These are phyloP conservation scores for Neoarius graeffei DNA, from an alignment of 2,113 vertebrate species.

Conservation along the genomic window DNA sequence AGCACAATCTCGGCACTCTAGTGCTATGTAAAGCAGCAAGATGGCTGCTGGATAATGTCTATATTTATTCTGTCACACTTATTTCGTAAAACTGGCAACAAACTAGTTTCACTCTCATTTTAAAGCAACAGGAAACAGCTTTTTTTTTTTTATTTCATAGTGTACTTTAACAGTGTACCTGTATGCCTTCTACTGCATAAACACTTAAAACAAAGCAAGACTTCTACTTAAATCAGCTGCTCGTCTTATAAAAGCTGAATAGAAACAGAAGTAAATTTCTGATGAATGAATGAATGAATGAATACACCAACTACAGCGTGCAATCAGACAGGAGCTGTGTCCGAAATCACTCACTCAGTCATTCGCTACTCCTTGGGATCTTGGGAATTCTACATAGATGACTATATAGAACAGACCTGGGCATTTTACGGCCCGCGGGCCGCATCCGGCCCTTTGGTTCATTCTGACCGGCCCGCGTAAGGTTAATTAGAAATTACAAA, in stretches of 20 bases:
- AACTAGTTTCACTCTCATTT: not conserved
- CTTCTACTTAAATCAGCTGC: not conserved
- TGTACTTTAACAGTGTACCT: not conserved
- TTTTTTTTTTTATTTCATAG: not conserved
- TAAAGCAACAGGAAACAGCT: slow-evolving; percentile 1
- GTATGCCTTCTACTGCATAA: not conserved
- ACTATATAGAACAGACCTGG: no score
- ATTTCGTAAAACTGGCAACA: not conserved
- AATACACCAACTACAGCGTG: not conserved
- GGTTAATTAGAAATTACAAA: no score
- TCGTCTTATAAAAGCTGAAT: not conserved
- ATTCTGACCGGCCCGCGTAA: no score
- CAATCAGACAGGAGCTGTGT: not conserved
- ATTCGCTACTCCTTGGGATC: no score
- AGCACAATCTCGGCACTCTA: not conserved
- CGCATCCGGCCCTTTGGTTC: no score
- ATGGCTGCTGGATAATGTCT: not conserved
- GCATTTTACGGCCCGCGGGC: no score
- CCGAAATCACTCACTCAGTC: no score
- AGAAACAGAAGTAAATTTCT: not conserved
- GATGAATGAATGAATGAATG: not conserved
- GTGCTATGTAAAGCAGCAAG: not conserved
- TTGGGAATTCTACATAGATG: no score
- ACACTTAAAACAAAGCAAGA: not conserved
- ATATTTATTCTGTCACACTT: slow-evolving; percentile 5